Conservation (phyloP, 2,113 vertebrate genomes). For the Campylomormyrus numenius region DNA sequence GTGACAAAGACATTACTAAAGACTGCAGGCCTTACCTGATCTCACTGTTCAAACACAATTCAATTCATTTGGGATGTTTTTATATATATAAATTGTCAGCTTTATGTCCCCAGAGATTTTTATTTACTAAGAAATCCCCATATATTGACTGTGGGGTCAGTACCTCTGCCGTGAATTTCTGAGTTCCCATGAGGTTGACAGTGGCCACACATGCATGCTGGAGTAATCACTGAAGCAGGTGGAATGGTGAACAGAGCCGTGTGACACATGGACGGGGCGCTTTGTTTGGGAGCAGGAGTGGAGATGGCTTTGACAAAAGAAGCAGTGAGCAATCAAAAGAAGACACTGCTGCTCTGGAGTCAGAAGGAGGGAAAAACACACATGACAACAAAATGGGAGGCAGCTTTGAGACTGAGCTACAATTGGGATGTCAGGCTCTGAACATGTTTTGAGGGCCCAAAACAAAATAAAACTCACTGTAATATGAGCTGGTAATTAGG, state of each 20-base stretch:
- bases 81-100: neutral
- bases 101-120: neutral
- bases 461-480: neutral
- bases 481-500: neutral
- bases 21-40: neutral
- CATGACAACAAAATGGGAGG: neutral
- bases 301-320: neutral
- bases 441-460: neutral
- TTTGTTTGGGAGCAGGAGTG: neutral
- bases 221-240: neutral
- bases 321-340: neutral
- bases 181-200: neutral
- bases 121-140: neutral
- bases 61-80: neutral
- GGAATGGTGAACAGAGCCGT: neutral
- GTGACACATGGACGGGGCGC: neutral
- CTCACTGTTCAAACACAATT: neutral
- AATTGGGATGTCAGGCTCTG: neutral
- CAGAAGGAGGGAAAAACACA: neutral
- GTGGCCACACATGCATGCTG: neutral
- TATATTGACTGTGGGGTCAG: neutral
- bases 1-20: no score
- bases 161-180: neutral
- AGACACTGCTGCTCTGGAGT: neutral
- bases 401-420: neutral